Evolutionary conservation across 2,797 vertebrate genomes (phyloP).

Genomic region (Avahi laniger): DNA sequence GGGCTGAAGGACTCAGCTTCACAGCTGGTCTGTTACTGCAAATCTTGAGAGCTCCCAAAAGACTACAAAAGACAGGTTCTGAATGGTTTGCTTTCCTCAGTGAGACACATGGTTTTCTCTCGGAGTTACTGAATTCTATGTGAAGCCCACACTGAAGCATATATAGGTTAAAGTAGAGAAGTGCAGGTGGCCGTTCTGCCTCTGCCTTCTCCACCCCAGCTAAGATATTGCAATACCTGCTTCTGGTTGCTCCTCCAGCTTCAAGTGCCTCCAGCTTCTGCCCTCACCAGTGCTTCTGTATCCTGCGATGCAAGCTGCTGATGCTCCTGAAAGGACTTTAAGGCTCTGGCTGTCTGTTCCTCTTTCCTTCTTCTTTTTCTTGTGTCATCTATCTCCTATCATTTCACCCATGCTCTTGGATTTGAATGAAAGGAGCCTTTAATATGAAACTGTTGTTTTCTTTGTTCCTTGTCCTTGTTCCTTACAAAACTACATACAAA

Average conservation of each 20-base stretch:
- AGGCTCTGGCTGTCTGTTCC: neutral
- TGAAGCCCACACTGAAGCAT: neutral
- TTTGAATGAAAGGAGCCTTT: neutral
- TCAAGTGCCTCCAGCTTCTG: neutral
- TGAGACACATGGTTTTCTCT: neutral
- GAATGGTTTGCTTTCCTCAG: neutral
- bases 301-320: neutral
- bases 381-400: neutral
- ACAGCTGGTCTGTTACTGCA: neutral
- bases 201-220: neutral
- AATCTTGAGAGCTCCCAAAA: neutral
- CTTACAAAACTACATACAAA: neutral
- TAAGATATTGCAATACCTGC: neutral
- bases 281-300: too few species aligned
- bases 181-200: neutral
- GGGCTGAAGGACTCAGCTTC: neutral
- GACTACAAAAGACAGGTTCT: neutral
- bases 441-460: neutral
- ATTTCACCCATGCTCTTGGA: neutral
- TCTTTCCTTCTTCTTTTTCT: neutral
- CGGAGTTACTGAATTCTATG: neutral
- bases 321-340: neutral
- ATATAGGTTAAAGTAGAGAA: neutral
- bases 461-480: neutral
- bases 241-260: neutral